Evolutionary conservation across 2,888 invertebrate genomes (phyloP).

Genomic region (Folsomia candida): DNA sequence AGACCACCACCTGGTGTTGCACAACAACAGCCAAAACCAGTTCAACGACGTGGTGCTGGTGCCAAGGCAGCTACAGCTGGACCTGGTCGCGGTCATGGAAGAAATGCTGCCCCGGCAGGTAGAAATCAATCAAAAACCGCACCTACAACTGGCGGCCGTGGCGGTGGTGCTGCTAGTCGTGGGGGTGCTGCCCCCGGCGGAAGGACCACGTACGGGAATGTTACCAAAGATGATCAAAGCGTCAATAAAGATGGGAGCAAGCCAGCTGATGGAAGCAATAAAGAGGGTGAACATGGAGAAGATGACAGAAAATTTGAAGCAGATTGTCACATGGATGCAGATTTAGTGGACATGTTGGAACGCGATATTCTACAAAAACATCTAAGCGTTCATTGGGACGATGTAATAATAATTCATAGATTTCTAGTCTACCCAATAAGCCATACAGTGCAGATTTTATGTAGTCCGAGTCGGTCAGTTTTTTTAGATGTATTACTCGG

Average conservation of each 20-base stretch:
- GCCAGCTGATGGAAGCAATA: constrained; percentile 57
- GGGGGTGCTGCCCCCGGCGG: constrained; percentile 22
- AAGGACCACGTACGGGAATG: constrained; percentile 10
- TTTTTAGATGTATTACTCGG: no score
- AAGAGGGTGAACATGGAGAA: constrained; percentile 54
- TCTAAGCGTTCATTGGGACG: constrained; percentile 93
- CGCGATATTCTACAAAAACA: constrained; percentile 95
- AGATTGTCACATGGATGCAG: constrained; percentile 72
- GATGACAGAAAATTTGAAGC: constrained; percentile 85
- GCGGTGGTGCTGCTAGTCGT: constrained; percentile 8
- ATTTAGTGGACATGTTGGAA: constrained; percentile 90
- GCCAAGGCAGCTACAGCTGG: constrained; percentile 1
- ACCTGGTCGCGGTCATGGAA: background rate
- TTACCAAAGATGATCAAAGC: constrained; percentile 33
- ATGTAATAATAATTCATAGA: no score
- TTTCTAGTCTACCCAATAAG: no score
- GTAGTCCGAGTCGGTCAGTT: no score
- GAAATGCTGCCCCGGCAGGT: constrained; percentile 15
- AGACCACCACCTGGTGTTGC: background rate
- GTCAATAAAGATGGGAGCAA: constrained; percentile 43
- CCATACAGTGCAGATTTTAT: no score
- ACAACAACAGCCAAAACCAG: constrained; percentile 30
- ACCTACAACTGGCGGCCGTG: constrained; percentile 8
- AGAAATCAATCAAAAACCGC: constrained; percentile 30
- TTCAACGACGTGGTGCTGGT: constrained; percentile 32